These are phyloP conservation scores for Trachymyrmex septentrionalis DNA, from an alignment of 1,140 invertebrate genomes.

Conservation along the genomic window DNA sequence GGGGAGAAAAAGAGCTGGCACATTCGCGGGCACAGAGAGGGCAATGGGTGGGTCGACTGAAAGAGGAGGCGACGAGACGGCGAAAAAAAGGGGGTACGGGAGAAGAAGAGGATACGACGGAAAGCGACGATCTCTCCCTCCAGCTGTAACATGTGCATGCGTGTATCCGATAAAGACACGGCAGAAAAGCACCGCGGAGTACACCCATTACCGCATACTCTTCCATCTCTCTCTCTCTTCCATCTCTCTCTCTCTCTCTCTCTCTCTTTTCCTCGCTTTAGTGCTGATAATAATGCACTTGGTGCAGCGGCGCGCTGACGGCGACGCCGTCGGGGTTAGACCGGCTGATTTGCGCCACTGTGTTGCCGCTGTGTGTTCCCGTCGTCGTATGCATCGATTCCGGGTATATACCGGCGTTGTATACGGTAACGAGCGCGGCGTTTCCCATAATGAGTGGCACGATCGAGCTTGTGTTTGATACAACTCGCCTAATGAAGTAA, in stretches of 20 bases:
- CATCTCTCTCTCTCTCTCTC: constrained; percentile 24
- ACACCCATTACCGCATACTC: constrained; percentile 60
- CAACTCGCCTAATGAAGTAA: constrained; percentile 60
- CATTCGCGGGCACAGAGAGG: constrained; percentile 46
- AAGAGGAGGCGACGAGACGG: constrained; percentile 48
- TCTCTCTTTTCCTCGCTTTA: background rate
- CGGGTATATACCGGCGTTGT: constrained; percentile 21
- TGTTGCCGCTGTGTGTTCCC: constrained; percentile 46
- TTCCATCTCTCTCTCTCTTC: constrained; percentile 12
- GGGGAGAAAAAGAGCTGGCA: constrained; percentile 31
- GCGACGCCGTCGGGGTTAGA: constrained; percentile 56
- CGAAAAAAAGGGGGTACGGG: constrained; percentile 40
- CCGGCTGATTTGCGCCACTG: constrained; percentile 67
- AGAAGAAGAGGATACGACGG: constrained; percentile 46
- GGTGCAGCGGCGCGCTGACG: constrained; percentile 51
- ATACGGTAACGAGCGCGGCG: constrained; percentile 56
- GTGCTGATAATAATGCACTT: constrained; percentile 71
- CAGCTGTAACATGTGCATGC: background rate
- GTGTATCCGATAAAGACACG: constrained; percentile 39
- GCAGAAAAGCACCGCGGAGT: constrained; percentile 51
- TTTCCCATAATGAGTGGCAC: constrained; percentile 58
- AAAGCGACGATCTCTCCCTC: constrained; percentile 30
- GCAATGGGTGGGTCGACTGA: constrained; percentile 19
- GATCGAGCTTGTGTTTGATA: constrained; percentile 59
- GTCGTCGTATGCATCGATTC: constrained; percentile 67